Evolutionary conservation across 1,140 invertebrate genomes (phyloP).

Genomic region (Zaprionus capensis): DNA sequence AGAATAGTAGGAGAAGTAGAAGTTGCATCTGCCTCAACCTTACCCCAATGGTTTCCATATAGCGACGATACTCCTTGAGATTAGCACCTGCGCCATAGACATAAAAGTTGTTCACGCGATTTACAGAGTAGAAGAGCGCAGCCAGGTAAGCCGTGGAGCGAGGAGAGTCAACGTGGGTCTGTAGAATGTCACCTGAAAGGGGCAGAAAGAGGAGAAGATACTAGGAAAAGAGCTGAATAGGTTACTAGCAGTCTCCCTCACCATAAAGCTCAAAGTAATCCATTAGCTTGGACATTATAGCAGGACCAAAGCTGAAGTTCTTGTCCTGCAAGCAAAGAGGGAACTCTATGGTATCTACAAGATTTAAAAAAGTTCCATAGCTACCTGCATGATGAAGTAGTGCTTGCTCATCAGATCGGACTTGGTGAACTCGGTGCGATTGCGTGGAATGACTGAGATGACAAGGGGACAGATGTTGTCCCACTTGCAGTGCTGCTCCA

Average conservation of each 20-base stretch:
- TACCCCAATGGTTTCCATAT: conserved; percentile 85
- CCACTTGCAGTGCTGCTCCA: conserved; percentile 86
- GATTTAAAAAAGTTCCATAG: background rate
- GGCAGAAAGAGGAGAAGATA: background rate
- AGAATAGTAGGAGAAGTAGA: background rate
- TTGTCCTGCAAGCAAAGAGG: conserved; percentile 86
- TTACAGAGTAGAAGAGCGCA: conserved; percentile 87
- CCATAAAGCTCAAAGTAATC: conserved; percentile 86
- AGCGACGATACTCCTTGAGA: conserved; percentile 86
- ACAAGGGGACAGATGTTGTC: conserved; percentile 90
- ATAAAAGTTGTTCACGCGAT: conserved; percentile 86
- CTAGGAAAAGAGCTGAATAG: too few relatives aligned
- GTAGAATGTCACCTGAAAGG: conserved; percentile 87
- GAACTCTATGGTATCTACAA: background rate
- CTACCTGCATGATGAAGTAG: conserved; percentile 86
- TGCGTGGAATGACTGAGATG: conserved; percentile 87
- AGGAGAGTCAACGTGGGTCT: conserved; percentile 90
- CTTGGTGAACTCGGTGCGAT: conserved; percentile 76
- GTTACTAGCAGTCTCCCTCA: background rate
- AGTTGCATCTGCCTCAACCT: background rate
- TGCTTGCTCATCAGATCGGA: conserved; percentile 86
- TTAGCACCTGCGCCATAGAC: conserved; percentile 86
- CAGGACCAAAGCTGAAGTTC: conserved; percentile 90
- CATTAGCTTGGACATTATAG: conserved; percentile 88
- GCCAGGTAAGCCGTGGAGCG: conserved; percentile 90